Base-by-base conservation (phyloP, 2,888 invertebrate genomes). In the Acheta domesticus region DNA sequence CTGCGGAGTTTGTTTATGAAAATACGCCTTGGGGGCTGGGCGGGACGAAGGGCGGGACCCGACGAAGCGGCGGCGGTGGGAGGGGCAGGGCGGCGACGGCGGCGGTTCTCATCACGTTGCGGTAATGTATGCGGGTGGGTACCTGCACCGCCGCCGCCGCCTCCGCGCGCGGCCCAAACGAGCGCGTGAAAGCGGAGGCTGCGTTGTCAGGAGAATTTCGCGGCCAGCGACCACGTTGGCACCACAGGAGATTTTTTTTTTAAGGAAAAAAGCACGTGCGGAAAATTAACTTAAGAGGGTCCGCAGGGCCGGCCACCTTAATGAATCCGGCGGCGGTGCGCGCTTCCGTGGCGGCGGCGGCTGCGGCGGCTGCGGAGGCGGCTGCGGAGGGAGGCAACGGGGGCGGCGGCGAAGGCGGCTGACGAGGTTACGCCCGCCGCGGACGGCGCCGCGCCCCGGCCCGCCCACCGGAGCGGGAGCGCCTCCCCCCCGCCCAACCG, bases 1-100 rank as follows among this genome's bases (percentile, higher is more conserved):
- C 62, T 62, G n/a, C 62, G 62, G 62, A 62, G 62, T 62, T 62
- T 62, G 62, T 62, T 62, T 62, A 62, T 62, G 62, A 62, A 62
- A 62, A 62, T 62, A 62, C 62, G 62, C 62, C 62, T 62, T 62
- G 62, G 62, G 62, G 62, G 62, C 12, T 11, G 14, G 62, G 62
- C n/a, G 62, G 62, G 16, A 62, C 14, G 62, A 12, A n/a, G 36
- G 36, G 36, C 36, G 62, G 62, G 62, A n/a, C 62, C n/a, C 16
- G 62, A n/a, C n/a, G 62, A n/a, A 14, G n/a, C 14, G 62, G n/a
- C 4, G 14, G 62, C 14, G 16, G n/a, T 0, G n/a, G 62, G 62
- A 62, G 5, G 62, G 8, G 62, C 14, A 62, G 16, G 62, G 14
- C n/a, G 36, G 36, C 36, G 8, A 36, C 36, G 36, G 36, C 36